Conservation (phyloP, 2,797 vertebrate genomes). For the Arnoldichthys spilopterus region DNA sequence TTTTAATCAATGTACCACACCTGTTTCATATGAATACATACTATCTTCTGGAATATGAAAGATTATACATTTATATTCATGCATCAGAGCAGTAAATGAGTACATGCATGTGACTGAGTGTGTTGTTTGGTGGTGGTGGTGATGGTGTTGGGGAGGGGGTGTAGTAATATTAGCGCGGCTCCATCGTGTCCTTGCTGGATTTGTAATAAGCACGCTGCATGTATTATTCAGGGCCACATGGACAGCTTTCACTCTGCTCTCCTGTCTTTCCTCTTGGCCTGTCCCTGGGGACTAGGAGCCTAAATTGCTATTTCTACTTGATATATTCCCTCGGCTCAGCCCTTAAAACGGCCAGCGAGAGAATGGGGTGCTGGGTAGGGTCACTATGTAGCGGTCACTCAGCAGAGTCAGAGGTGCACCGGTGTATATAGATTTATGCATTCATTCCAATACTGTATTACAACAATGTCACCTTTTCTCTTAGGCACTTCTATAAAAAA, state of each 20-base stretch:
- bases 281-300: conserved; percentile 56
- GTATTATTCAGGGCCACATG: conserved; percentile 62
- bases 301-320: conserved; percentile 72
- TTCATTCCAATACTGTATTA: conserved; percentile 64
- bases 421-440: conserved; percentile 66
- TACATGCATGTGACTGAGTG: conserved; percentile 1
- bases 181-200: conserved; percentile 50
- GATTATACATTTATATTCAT: not conserved
- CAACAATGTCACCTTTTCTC: conserved; percentile 54
- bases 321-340: conserved; percentile 63
- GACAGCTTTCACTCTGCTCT: conserved; percentile 54
- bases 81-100: not conserved
- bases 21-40: not conserved
- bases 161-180: conserved; percentile 59
- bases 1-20: not conserved
- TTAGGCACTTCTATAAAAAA: not conserved
- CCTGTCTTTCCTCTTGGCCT: conserved; percentile 39
- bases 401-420: conserved; percentile 54
- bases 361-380: conserved; percentile 49
- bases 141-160: not conserved
- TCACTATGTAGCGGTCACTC: conserved; percentile 58
- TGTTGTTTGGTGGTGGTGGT: conserved; percentile 6
- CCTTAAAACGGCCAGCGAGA: conserved; percentile 55
- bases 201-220: conserved; percentile 64
- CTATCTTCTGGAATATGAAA: not conserved